Base-by-base conservation (phyloP, 2,888 invertebrate species). In the Amblyteles armatorius region DNA sequence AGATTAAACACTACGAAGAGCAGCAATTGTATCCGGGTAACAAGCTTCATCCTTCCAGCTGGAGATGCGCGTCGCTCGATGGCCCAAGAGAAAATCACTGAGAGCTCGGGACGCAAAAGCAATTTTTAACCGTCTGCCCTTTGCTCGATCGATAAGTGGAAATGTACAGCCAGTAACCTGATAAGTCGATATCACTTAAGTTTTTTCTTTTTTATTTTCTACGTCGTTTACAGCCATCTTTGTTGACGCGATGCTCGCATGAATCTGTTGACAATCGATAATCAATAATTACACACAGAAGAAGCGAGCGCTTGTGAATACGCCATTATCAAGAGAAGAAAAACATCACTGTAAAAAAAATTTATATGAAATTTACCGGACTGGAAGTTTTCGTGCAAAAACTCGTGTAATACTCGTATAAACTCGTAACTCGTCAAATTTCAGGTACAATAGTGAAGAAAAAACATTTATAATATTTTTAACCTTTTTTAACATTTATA, bases 71-170 rank as follows among this genome's bases (percentile, higher is more conserved):
- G 33, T 33, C 0, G 16, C 7, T 60, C 33, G 6, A 9, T 33
- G 16, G 26, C n/a, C 50, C 44, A 13, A 13, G 44, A 50, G 52
- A 11, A n/a, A 50, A 50, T 19, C 9, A 26, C 50, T 29, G 36
- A n/a, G 19, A 69, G 50, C 69, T 33, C 16, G 33, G n/a, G 16
- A 13, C 0, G 63, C 16, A n/a, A 73, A 57, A 67, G 13, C 3
- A 11, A 7, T 13, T 13, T 26, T 26, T 13, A 57, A 60, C 29
- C 1, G 26, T 19, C 11, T 40, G 63, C 55, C 48, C 68, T 68
- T 52, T 33, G 78, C 68, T 63, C 63, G 36, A 19, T n/a, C 19
- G 48, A 84, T 63, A 60, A 68, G 67, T 72, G 81, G 81, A 78
- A 81, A 79, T 22, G 22, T 74, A 69, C 77, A n/a, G 36, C 55